These are phyloP conservation scores for Lepidurus apus DNA, from an alignment of 1,140 invertebrate species.

Conservation along the genomic window DNA sequence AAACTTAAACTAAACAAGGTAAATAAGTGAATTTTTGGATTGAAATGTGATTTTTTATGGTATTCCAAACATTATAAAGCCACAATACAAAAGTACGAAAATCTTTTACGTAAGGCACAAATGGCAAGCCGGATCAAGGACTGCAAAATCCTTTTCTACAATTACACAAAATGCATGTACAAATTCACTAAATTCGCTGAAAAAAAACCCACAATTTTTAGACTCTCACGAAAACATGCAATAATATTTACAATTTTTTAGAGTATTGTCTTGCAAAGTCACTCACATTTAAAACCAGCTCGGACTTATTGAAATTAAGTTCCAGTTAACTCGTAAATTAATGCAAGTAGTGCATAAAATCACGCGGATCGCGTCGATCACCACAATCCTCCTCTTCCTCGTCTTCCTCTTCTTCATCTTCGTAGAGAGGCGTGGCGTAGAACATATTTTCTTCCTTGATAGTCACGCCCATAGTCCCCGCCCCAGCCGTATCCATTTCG, in stretches of 20 bases:
- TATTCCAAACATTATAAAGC: not conserved
- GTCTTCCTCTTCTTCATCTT: not conserved
- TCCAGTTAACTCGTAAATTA: not conserved
- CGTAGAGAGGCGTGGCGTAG: not conserved
- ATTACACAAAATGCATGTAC: not conserved
- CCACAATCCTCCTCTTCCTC: not conserved
- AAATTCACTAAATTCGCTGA: not conserved
- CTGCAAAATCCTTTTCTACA: not conserved
- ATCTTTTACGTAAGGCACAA: not conserved
- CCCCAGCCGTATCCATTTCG: not conserved
- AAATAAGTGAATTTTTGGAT: too few relatives aligned
- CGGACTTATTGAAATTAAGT: not conserved
- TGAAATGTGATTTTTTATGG: too few relatives aligned
- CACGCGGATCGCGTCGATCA: not conserved
- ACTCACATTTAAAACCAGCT: too few relatives aligned
- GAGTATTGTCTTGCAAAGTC: too few relatives aligned
- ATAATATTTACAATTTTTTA: too few relatives aligned
- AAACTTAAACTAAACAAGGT: too few relatives aligned
- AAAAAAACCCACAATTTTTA: too few relatives aligned
- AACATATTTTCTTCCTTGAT: not conserved
- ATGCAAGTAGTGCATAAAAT: not conserved
- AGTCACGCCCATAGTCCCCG: not conserved
- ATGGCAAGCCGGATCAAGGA: constrained; percentile 1
- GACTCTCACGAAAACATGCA: too few relatives aligned
- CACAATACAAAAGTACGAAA: not conserved